These are phyloP conservation scores for Nesospiza acunhae DNA, from an alignment of 2,113 vertebrate genomes.

Conservation along the genomic window DNA sequence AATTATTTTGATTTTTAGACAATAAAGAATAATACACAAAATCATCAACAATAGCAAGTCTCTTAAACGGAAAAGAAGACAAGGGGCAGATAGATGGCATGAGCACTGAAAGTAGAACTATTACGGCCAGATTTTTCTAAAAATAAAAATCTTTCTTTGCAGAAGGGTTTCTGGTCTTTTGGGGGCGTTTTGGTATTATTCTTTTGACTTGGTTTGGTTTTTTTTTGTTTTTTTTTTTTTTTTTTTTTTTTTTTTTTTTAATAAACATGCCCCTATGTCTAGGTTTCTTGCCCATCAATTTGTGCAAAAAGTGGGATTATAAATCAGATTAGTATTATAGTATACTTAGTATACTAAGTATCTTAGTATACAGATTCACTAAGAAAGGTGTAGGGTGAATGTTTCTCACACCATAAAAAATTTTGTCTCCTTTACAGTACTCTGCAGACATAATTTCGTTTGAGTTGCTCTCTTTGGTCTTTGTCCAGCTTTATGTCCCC, in stretches of 20 bases:
- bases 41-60: neutral
- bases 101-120: neutral
- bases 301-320: neutral
- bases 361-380: neutral
- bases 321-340: neutral
- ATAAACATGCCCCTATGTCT: neutral
- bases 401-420: neutral
- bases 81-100: neutral
- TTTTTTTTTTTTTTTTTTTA: too few relatives aligned
- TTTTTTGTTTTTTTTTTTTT: too few relatives aligned
- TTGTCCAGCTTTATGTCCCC: neutral
- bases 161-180: neutral
- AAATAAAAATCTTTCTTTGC: neutral
- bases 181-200: too few relatives aligned
- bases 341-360: neutral
- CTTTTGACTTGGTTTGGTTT: neutral
- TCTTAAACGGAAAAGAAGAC: neutral
- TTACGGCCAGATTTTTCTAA: neutral
- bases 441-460: neutral
- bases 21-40: neutral
- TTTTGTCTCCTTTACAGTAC: neutral
- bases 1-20: constrained; percentile 1
- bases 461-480: neutral
- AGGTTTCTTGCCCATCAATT: neutral
- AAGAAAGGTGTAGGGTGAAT: neutral